phyloP scores from a whole-genome alignment of 23 tunicate species.

The Styela clava region DNA sequence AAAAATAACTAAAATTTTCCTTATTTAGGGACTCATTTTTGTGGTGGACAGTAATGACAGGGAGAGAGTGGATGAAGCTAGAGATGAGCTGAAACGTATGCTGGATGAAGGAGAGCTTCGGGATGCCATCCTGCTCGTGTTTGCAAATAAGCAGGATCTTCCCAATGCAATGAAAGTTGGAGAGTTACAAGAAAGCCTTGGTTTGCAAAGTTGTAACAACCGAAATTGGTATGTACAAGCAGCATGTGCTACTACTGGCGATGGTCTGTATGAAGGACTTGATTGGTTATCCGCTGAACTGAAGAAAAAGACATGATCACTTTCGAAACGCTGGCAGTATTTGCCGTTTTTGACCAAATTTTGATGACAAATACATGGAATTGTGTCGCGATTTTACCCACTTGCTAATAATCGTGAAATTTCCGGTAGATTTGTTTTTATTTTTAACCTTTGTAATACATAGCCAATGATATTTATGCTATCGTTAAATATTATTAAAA shows the following conservation, averaged over 20 bases:
- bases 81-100: conserved; percentile 69
- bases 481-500: too few relatives aligned
- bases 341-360: background rate
- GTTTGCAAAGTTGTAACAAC: conserved; percentile 3
- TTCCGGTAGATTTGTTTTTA: too few relatives aligned
- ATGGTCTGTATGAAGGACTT: conserved; percentile 41
- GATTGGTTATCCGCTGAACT: conserved; percentile 33
- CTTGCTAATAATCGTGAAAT: too few relatives aligned
- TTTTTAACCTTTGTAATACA: too few relatives aligned
- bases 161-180: conserved; percentile 38
- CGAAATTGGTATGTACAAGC: conserved; percentile 22
- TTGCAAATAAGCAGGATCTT: conserved; percentile 74
- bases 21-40: conserved; percentile 45
- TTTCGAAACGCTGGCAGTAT: too few relatives aligned
- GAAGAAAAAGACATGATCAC: background rate
- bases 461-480: too few relatives aligned
- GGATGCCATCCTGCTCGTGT: conserved; percentile 76
- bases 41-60: conserved; percentile 90
- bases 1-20: background rate
- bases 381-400: too few relatives aligned
- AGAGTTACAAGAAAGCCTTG: conserved; percentile 32
- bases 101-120: conserved; percentile 72
- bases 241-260: conserved; percentile 41
- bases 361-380: background rate
- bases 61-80: conserved; percentile 68